Evolutionary conservation across 2,888 invertebrate genomes (phyloP).

Genomic region (Saturnia pavonia): DNA sequence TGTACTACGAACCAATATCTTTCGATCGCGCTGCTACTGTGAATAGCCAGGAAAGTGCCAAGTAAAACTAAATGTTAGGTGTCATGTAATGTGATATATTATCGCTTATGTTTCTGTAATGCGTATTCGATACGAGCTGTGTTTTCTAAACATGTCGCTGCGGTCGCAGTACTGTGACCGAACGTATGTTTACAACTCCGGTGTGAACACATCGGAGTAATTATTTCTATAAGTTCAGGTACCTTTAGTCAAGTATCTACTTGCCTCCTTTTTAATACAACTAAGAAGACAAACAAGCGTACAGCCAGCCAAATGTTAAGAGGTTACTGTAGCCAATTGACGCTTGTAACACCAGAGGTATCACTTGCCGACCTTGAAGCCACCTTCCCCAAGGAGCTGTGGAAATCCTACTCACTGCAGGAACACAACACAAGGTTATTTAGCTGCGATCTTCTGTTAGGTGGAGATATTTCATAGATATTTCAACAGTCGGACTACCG

Average conservation of each 20-base stretch:
- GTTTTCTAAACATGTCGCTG: slow-evolving; percentile 19
- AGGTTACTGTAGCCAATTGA: too few species aligned
- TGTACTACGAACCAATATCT: neutral
- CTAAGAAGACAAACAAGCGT: too few species aligned
- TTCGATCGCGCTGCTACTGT: neutral
- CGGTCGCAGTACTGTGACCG: neutral
- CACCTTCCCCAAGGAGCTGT: too few species aligned
- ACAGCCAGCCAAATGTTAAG: too few species aligned
- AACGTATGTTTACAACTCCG: neutral
- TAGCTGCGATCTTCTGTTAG: too few species aligned
- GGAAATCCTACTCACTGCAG: too few species aligned
- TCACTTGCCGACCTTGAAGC: too few species aligned
- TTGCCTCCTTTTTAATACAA: neutral
- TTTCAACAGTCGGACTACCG: too few species aligned
- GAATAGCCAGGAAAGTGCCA: neutral
- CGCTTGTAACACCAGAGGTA: too few species aligned
- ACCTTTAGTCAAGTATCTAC: neutral
- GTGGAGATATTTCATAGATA: too few species aligned
- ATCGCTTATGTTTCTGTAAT: slow-evolving; percentile 2
- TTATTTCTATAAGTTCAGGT: neutral
- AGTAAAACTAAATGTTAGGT: neutral
- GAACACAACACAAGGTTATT: too few species aligned
- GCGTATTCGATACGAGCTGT: slow-evolving; percentile 11
- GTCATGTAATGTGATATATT: slow-evolving; percentile 1
- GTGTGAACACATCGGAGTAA: neutral